Base-by-base conservation (phyloP, 2,113 vertebrate genomes). In the Toxotes chatareus region DNA sequence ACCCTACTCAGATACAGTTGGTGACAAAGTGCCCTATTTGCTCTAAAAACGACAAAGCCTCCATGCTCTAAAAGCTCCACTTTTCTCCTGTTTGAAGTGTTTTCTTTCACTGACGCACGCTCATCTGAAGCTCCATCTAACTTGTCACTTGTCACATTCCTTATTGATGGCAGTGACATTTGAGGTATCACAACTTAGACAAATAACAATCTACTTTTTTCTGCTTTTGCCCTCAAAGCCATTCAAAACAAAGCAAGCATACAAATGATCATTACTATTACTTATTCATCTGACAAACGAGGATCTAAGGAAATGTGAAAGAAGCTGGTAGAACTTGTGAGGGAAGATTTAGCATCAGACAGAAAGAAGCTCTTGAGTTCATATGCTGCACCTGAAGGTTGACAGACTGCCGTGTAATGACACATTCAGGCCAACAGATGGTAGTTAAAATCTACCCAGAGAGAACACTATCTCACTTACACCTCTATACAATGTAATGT, bases 351-450 rank as follows among this genome's bases (percentile, higher is more conserved):
- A 76, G 59, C 47, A 44, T 53, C 23, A 73, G 60, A 86, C 79
- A 71, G 59, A 82, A 65, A 34, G n/a, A 82, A 36, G 64, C 49
- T 51, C 40, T 69, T 21, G 14, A 47, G 77, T 23, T 56, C 68
- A 85, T 38, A 42, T 56, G 79, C 82, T 59, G 21, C 80, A 85
- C 67, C 87, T 82, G 70, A 83, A 46, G 71, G 73, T 40, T 78
- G 84, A 76, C 68, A 76, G 79, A 67, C 49, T 74, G 73, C 17
- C 23, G 11, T 92, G 95, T 82, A 94, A 91, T 94, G 90, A 89
- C 92, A 83, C 32, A 60, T 73, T 88, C 56, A 89, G 80, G 68
- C 94, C 95, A 93, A 89, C 79, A 95, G 95, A 93, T 92, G 93
- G 93, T 85, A 74, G 82, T 91, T 94, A 90, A 85, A 72, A 91